Percentiles rank a stretch among this genome's conserved stretches.
phyloP scores from a whole-genome alignment of 2,888 invertebrate species.

The Hyposoter dolosus region DNA sequence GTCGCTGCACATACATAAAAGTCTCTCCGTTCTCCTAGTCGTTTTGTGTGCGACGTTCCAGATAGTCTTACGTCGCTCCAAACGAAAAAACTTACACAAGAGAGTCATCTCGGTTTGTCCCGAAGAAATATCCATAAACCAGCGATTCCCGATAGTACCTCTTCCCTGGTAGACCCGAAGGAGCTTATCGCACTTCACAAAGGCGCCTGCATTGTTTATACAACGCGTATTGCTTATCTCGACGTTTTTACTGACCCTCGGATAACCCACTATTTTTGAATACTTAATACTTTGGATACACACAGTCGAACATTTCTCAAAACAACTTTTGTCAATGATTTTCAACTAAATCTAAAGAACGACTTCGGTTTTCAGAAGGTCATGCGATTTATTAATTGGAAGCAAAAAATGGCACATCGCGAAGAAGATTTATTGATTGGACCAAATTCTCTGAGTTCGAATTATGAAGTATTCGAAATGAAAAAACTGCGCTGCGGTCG shows the following conservation, averaged over 20 bases:
- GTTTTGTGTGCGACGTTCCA: constrained; percentile 44
- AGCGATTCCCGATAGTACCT: constrained; percentile 37
- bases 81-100: constrained; percentile 29
- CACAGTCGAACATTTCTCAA: background rate
- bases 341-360: background rate
- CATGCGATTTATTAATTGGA: background rate
- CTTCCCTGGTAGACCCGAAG: constrained; percentile 35
- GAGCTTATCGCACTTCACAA: constrained; percentile 39
- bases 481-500: too few species aligned
- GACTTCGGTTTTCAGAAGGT: background rate
- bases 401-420: background rate
- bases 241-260: constrained; percentile 24
- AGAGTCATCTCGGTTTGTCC: constrained; percentile 28
- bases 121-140: constrained; percentile 51
- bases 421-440: too few species aligned
- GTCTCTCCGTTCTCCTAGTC: constrained; percentile 40
- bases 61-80: constrained; percentile 46
- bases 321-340: background rate
- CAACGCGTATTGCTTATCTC: constrained; percentile 51
- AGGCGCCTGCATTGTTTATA: constrained; percentile 61
- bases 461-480: too few species aligned
- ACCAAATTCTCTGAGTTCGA: too few species aligned
- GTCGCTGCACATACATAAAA: background rate
- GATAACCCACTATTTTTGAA: constrained; percentile 45
- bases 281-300: constrained; percentile 24